Conservation (phyloP, 2,797 vertebrate genomes). For the Gallinago nigripennis region DNA sequence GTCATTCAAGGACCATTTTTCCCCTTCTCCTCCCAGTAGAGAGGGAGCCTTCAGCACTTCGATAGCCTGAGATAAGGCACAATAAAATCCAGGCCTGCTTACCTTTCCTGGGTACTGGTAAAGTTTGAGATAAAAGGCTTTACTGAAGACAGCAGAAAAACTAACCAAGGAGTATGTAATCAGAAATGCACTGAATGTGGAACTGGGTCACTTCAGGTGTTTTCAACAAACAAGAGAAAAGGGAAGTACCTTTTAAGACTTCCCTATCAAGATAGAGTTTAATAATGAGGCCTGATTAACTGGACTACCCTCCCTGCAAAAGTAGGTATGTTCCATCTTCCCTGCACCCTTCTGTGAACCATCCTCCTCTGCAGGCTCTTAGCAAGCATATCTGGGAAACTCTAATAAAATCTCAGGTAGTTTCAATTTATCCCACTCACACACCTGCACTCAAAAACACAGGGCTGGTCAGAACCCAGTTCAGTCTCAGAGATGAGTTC, state of each 20-base stretch:
- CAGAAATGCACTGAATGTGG: neutral
- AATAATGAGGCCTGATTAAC: neutral
- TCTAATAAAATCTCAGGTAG: neutral
- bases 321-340: neutral
- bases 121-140: neutral
- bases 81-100: neutral
- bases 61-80: neutral
- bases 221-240: neutral
- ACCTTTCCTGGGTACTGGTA: neutral
- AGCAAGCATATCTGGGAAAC: neutral
- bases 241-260: neutral
- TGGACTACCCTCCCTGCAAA: neutral
- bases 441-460: neutral
- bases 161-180: neutral
- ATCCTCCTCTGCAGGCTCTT: neutral
- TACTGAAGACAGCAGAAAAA: neutral
- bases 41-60: neutral
- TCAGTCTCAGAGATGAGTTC: neutral
- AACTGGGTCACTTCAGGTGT: neutral
- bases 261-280: neutral
- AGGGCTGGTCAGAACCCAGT: neutral
- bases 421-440: neutral
- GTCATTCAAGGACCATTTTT: neutral
- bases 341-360: neutral
- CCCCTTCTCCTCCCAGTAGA: neutral